A percentile compares a stretch with the other conserved stretches of the same genome.
These are phyloP conservation scores for Brachyptera putata DNA, from an alignment of 2,888 invertebrate species.

Conservation along the genomic window DNA sequence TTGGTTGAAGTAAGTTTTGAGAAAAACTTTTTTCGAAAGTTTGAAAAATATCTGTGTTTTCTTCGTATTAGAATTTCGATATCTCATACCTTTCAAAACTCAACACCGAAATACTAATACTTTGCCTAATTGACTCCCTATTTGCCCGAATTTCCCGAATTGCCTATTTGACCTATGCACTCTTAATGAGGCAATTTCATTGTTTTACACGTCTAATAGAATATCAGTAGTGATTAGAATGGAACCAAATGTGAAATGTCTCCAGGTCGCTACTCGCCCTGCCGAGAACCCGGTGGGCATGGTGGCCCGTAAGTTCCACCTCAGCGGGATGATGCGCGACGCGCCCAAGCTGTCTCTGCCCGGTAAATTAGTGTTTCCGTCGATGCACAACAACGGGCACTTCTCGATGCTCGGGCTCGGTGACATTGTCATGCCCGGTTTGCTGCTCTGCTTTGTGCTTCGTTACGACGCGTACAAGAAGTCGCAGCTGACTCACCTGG, in stretches of 20 bases:
- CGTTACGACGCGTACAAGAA: constrained; percentile 98
- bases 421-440: constrained; percentile 81
- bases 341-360: constrained; percentile 94
- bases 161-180: no score
- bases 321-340: constrained; percentile 85
- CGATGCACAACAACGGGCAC: constrained; percentile 90
- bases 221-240: background rate
- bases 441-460: constrained; percentile 90
- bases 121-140: no score
- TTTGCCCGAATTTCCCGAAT: no score
- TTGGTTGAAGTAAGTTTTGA: no score
- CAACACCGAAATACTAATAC: no score
- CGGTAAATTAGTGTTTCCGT: constrained; percentile 95
- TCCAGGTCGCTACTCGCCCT: constrained; percentile 70
- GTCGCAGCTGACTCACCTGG: constrained; percentile 62
- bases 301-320: constrained; percentile 87
- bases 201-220: background rate
- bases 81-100: no score
- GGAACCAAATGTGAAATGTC: background rate
- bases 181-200: no score
- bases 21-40: no score
- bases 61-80: no score
- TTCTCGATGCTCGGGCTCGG: constrained; percentile 85
- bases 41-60: no score
- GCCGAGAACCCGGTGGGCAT: constrained; percentile 91